These are phyloP conservation scores for Sebastes iracundus DNA, from an alignment of 2,797 vertebrate species.

Conservation along the genomic window DNA sequence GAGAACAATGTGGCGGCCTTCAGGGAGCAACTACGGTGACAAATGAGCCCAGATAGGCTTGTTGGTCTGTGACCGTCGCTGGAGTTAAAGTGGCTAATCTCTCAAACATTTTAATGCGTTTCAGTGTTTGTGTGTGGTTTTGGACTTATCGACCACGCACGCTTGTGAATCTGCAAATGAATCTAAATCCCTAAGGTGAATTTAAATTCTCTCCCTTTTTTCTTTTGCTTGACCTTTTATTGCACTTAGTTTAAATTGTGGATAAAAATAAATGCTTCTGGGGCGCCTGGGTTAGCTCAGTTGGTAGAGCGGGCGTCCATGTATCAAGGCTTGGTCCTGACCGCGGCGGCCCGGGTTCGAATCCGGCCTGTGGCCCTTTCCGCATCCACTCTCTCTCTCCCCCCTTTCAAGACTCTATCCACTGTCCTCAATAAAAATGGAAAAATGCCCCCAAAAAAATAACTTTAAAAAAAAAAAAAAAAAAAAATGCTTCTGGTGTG, in stretches of 20 bases:
- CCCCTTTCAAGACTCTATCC: too few relatives aligned
- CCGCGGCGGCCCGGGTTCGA: too few relatives aligned
- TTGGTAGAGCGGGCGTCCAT: too few relatives aligned
- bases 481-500: conserved; percentile 47
- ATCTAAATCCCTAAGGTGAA: conserved; percentile 25
- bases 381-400: too few relatives aligned
- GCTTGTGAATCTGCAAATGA: conserved; percentile 18
- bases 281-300: too few relatives aligned
- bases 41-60: conserved; percentile 63
- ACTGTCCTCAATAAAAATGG: too few relatives aligned
- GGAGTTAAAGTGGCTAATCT: conserved; percentile 62
- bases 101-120: conserved; percentile 50
- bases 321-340: too few relatives aligned
- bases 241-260: conserved; percentile 51
- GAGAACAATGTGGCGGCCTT: conserved; percentile 64
- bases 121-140: conserved; percentile 54
- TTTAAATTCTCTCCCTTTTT: conserved; percentile 4
- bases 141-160: conserved; percentile 11
- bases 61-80: conserved; percentile 68
- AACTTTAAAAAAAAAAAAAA: too few relatives aligned
- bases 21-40: conserved; percentile 69
- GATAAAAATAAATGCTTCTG: conserved; percentile 51
- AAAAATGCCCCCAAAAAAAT: too few relatives aligned
- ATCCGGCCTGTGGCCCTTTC: too few relatives aligned
- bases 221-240: conserved; percentile 33